Conservation (phyloP, 2,797 vertebrate genomes). For the Typhlichthys subterraneus region DNA sequence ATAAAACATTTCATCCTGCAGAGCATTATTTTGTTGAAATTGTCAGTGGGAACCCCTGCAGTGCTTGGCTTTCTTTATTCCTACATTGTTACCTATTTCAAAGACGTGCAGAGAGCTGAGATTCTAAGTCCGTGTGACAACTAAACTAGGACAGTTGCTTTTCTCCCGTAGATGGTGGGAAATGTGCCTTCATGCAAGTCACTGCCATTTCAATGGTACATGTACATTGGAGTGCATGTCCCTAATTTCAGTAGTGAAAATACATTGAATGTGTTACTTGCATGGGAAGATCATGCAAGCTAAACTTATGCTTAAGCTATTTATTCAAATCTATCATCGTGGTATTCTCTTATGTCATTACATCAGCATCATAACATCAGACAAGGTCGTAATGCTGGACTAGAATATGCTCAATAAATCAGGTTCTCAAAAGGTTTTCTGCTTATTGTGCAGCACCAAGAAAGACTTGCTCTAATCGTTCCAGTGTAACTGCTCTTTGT, state of each 20-base stretch:
- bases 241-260: no score
- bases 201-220: not conserved
- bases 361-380: no score
- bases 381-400: not conserved
- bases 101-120: constrained; percentile 29
- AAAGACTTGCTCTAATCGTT: not conserved
- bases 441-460: not conserved
- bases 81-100: constrained; percentile 46
- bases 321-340: no score
- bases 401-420: not conserved
- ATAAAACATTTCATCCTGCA: constrained; percentile 67
- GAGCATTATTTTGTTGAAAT: constrained; percentile 51
- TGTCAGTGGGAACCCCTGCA: constrained; percentile 48
- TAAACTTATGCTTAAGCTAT: no score
- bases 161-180: not conserved
- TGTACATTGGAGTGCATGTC: no score
- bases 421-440: no score
- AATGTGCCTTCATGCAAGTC: not conserved
- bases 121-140: constrained; percentile 25
- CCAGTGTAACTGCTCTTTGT: not conserved
- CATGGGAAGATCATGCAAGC: no score
- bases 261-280: no score
- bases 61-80: constrained; percentile 20
- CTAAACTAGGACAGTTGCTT: constrained; percentile 4
- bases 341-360: no score